Evolutionary conservation across 2,113 vertebrate genomes (phyloP), one percentile per base, ranked within the genome.

Genomic region (Pangasianodon gigas): DNA sequence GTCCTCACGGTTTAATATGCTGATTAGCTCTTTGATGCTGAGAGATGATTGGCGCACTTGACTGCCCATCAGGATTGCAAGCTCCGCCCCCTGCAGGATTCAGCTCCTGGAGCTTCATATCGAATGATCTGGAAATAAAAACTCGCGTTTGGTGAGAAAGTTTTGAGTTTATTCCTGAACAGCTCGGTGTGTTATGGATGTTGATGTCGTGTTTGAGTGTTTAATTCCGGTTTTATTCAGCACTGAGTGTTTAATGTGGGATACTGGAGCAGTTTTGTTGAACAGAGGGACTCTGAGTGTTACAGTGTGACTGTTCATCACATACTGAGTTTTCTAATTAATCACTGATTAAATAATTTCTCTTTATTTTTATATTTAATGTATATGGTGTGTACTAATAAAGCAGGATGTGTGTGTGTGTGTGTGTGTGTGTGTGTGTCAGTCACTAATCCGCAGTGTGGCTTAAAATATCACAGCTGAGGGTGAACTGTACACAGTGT

Each of bases 41-140:
- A 48, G 24, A 32, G 7, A 26, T 77, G 75, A 91, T 89, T 91
- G 87, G 88, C 14, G 11, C 67, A 9, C 18, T 13, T 21, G 83
- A 19, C 71, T 80, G 90, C 8, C 71, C 11, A 37, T 92, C 79
- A 88, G 60, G 14, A 19, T 60, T 9, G 2, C 21, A 84, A 86
- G 58, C 90, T 83, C 87, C 67, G 82, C 90, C 86, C 65, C 37
- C 48, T 4, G 1, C 77, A 80, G 84, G 24, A 52, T 48, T 24
- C 9, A 14, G 29, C n/a, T 46, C 3, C 80, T 21, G 87, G 77
- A 44, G 58, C 24, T 44, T 0, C 41, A 54, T 75, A 4, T 19
- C 6, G n/a, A 65, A 56, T 13, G 37, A 48, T 44, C n/a, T 71
- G 46, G 1, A 37, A 16, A 21, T 54, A 41, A 29, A 83, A 82